Conservation (phyloP, 2,113 vertebrate genomes). For the Pipa parva region DNA sequence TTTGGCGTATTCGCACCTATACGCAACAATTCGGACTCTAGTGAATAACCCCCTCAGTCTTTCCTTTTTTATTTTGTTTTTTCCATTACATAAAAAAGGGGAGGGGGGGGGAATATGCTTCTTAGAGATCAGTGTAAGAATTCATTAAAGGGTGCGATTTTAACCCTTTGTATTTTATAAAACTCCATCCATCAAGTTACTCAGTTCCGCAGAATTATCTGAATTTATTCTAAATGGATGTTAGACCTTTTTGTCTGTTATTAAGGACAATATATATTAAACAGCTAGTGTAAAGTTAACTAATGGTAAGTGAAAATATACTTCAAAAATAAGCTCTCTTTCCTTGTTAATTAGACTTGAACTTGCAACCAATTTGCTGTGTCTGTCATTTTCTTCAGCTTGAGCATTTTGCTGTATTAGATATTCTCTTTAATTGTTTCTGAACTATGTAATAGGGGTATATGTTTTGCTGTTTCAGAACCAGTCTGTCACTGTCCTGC, state of each 20-base stretch:
- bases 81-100: too few relatives aligned
- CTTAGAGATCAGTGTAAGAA: too few relatives aligned
- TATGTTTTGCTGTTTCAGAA: slow-evolving; percentile 10
- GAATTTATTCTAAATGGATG: not conserved
- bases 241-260: not conserved
- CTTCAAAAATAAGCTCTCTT: slow-evolving; percentile 1
- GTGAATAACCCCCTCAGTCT: too few relatives aligned
- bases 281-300: slow-evolving; percentile 8
- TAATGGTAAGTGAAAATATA: slow-evolving; percentile 23
- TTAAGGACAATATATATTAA: not conserved
- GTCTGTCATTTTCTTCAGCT: slow-evolving; percentile 26
- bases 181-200: too few relatives aligned
- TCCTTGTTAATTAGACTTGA: slow-evolving; percentile 33
- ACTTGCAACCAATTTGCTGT: slow-evolving; percentile 37
- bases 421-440: slow-evolving; percentile 29
- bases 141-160: too few relatives aligned
- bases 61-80: too few relatives aligned
- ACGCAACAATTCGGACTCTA: too few relatives aligned
- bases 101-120: too few relatives aligned
- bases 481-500: not conserved
- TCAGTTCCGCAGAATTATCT: too few relatives aligned
- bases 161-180: too few relatives aligned
- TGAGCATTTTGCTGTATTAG: slow-evolving; percentile 20
- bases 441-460: slow-evolving; percentile 22
- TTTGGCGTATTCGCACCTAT: too few relatives aligned